These are phyloP conservation scores for Tympanuchus pallidicinctus DNA, from an alignment of 2,113 vertebrate genomes.

Conservation along the genomic window DNA sequence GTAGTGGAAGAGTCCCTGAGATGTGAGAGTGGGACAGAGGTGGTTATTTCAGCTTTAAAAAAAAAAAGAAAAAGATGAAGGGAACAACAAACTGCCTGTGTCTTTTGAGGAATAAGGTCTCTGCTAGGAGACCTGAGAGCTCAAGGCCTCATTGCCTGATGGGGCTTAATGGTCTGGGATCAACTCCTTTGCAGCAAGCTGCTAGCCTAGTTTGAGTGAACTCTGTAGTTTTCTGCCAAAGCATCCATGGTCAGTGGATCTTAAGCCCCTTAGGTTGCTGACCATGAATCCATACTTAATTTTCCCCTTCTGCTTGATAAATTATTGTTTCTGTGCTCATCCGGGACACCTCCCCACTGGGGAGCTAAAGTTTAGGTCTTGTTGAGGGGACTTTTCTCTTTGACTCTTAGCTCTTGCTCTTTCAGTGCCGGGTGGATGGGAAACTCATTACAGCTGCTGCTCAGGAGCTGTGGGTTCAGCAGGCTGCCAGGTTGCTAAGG, in stretches of 20 bases:
- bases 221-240: conserved; percentile 9
- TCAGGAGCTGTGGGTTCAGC: conserved; percentile 85
- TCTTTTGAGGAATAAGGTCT: neutral
- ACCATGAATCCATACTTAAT: neutral
- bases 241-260: neutral
- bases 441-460: conserved; percentile 94
- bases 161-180: neutral
- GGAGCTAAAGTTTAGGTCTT: neutral
- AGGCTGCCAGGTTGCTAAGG: conserved; percentile 91
- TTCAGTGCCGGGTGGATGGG: conserved; percentile 90
- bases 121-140: neutral
- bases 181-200: neutral
- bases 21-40: neutral
- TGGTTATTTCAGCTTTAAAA: neutral
- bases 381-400: neutral
- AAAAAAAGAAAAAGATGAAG: neutral
- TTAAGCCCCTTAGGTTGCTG: neutral
- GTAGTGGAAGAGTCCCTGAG: accelerated
- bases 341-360: neutral
- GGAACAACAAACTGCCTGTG: neutral
- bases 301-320: neutral
- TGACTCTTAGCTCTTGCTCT: neutral
- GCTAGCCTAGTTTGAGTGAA: conserved; percentile 3
- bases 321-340: neutral
- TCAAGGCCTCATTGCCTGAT: neutral